Percentiles rank a stretch among this genome's conserved stretches.
phyloP scores from a whole-genome alignment of 2,113 vertebrate species.

The Steatornis caripensis region DNA sequence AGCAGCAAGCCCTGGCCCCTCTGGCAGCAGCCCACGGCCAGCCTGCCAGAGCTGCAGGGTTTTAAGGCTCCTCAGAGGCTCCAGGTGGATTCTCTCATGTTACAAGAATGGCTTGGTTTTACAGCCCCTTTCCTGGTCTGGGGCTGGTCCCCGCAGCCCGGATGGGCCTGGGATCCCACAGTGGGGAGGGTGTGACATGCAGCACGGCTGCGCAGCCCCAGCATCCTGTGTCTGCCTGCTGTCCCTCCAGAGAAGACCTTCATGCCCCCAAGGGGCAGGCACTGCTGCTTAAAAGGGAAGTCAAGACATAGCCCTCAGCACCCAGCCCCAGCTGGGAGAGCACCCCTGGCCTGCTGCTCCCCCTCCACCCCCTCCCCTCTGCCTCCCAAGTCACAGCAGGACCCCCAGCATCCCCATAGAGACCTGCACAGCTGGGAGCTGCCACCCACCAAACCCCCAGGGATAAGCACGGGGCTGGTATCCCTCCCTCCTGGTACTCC shows the following conservation, averaged over 20 bases:
- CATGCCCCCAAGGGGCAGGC: background rate
- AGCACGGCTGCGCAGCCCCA: background rate
- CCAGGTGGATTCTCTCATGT: constrained; percentile 58
- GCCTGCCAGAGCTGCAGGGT: background rate
- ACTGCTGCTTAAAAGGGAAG: background rate
- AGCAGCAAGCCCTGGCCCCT: background rate
- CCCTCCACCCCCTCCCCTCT: background rate
- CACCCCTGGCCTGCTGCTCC: background rate
- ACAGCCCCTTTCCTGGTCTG: constrained; percentile 21
- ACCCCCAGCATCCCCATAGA: background rate
- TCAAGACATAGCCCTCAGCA: background rate
- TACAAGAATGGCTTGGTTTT: constrained; percentile 25
- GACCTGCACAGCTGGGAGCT: background rate
- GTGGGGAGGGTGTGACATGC: background rate
- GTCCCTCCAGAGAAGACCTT: background rate
- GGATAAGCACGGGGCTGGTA: background rate
- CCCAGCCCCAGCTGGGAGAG: background rate
- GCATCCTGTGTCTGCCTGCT: accelerated
- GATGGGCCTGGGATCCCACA: background rate
- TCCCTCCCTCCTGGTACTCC: background rate
- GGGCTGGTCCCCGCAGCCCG: background rate
- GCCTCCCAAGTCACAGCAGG: background rate
- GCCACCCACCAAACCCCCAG: background rate
- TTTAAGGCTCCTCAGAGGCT: constrained; percentile 18
- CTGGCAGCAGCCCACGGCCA: background rate